phyloP scores from a whole-genome alignment of 2,797 vertebrate genomes.

The Pipistrellus nathusii region DNA sequence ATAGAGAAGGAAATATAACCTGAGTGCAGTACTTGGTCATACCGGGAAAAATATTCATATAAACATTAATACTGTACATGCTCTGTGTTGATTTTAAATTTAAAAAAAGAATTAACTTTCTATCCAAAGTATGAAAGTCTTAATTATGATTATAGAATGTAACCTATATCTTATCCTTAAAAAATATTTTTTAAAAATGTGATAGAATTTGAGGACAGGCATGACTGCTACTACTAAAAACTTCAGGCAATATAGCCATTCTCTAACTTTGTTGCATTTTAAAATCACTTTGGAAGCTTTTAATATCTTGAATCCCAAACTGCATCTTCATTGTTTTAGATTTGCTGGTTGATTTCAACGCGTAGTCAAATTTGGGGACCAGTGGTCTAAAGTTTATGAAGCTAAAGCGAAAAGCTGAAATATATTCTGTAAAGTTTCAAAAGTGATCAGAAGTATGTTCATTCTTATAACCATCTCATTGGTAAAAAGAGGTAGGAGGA shows the following conservation, averaged over 20 bases:
- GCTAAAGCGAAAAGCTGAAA: neutral
- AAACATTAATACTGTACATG: neutral
- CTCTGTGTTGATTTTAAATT: neutral
- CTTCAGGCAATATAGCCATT: neutral
- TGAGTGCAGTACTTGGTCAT: neutral
- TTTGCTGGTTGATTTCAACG: neutral
- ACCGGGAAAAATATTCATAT: neutral
- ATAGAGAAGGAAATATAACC: neutral
- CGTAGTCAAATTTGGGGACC: slow-evolving; percentile 8
- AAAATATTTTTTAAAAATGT: no score
- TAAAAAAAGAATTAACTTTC: neutral
- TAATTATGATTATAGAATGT: neutral
- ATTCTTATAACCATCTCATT: neutral
- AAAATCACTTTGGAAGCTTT: neutral
- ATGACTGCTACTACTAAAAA: neutral
- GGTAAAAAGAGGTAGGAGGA: neutral
- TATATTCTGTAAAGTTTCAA: neutral
- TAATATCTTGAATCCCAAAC: neutral
- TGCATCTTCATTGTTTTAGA: neutral
- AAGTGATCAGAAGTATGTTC: neutral
- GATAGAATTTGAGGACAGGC: neutral
- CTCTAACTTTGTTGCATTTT: neutral
- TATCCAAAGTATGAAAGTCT: neutral
- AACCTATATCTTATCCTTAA: slow-evolving; percentile 20
- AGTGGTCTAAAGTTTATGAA: neutral